A percentile compares a stretch with the other conserved stretches of the same genome.
Conservation (phyloP, 2,113 vertebrate species). For the Castor canadensis region DNA sequence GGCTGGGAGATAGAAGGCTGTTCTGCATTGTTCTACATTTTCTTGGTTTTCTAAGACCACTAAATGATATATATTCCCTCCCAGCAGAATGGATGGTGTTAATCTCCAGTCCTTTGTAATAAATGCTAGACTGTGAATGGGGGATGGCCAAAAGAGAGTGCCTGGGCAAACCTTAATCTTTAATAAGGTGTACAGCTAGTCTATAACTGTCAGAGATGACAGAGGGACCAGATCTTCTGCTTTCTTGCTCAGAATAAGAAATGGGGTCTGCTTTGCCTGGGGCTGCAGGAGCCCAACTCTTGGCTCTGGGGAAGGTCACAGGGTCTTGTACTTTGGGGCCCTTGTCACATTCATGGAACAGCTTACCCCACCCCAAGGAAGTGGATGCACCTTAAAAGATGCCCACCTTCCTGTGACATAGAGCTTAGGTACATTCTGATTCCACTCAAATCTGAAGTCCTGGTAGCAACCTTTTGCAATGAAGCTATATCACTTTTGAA, state of each 20-base stretch:
- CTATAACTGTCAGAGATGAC: conserved; percentile 87
- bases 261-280: neutral
- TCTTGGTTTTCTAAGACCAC: conserved; percentile 26
- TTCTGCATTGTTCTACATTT: neutral
- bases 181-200: conserved; percentile 87
- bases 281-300: conserved; percentile 50
- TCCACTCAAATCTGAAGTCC: conserved; percentile 29
- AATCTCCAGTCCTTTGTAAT: conserved; percentile 79
- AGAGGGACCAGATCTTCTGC: conserved; percentile 78
- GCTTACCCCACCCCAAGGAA: conserved; percentile 28
- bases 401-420: conserved; percentile 10
- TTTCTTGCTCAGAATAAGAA: conserved; percentile 83
- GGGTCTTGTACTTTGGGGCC: rapidly evolving
- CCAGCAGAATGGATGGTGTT: conserved; percentile 70
- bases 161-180: conserved; percentile 84
- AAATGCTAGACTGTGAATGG: conserved; percentile 78
- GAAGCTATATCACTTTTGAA: conserved; percentile 62
- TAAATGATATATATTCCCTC: conserved; percentile 45
- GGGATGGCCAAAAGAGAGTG: conserved; percentile 81
- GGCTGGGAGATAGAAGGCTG: neutral
- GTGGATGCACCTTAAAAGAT: conserved; percentile 39
- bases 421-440: conserved; percentile 47
- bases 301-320: neutral
- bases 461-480: conserved; percentile 37
- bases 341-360: conserved; percentile 21